phyloP scores from a whole-genome alignment of 2,888 invertebrate species.

The Drosophila buzzatii region DNA sequence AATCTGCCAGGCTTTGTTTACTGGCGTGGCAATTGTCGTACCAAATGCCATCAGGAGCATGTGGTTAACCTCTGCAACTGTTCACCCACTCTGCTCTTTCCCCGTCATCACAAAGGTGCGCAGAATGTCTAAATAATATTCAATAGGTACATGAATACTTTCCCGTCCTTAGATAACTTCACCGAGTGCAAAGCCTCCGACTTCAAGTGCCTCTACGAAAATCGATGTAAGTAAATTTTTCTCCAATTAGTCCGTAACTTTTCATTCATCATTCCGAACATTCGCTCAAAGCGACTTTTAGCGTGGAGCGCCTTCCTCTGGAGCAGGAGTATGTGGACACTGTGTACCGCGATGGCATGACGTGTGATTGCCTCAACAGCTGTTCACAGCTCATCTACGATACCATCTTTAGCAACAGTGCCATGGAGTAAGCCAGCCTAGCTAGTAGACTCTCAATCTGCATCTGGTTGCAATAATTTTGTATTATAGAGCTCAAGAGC shows the following conservation, averaged over 20 bases:
- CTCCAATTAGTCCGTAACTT: no score
- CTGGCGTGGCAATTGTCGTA: conserved; percentile 81
- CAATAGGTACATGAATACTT: no score
- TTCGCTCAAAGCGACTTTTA: conserved; percentile 53
- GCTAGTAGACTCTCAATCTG: no score
- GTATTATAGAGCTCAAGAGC: conserved; percentile 36
- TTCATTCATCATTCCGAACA: no score
- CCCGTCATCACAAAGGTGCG: conserved; percentile 64
- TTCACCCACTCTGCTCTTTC: conserved; percentile 79
- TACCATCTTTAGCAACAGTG: conserved; percentile 55
- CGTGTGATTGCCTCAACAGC: conserved; percentile 81
- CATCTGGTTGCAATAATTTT: not conserved
- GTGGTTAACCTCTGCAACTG: conserved; percentile 78
- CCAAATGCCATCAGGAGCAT: conserved; percentile 83
- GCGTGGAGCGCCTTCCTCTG: conserved; percentile 61
- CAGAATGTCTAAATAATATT: not conserved
- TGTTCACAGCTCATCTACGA: conserved; percentile 77
- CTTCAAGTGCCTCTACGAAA: conserved; percentile 77
- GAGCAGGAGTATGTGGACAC: conserved; percentile 73
- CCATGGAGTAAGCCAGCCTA: conserved; percentile 63
- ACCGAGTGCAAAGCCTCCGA: conserved; percentile 76
- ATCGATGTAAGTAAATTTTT: conserved; percentile 69
- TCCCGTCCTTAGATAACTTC: conserved; percentile 67
- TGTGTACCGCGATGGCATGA: conserved; percentile 74
- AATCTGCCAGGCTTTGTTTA: conserved; percentile 81